Conservation (phyloP, 2,113 vertebrate genomes). For the Acrocephalus arundinaceus region DNA sequence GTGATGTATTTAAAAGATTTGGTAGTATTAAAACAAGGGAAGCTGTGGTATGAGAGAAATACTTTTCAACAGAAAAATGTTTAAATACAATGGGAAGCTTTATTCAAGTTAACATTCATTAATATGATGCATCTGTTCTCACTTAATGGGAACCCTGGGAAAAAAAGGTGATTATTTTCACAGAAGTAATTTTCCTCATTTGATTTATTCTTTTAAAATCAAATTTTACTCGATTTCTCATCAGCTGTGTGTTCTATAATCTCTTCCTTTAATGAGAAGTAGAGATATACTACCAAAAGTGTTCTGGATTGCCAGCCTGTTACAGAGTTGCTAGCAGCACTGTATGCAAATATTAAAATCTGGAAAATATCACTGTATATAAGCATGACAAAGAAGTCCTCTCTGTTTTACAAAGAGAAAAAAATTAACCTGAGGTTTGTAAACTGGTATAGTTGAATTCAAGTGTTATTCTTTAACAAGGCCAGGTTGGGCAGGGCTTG, state of each 20-base stretch:
- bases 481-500: not conserved
- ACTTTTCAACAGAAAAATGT: not conserved
- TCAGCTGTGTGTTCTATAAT: not conserved
- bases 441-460: not conserved
- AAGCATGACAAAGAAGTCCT: not conserved
- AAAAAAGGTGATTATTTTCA: not conserved
- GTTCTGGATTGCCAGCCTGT: not conserved
- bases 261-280: not conserved
- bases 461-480: not conserved
- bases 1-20: not conserved
- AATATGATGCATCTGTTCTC: not conserved
- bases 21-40: not conserved
- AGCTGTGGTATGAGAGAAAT: not conserved
- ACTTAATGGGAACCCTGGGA: not conserved
- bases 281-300: not conserved
- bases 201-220: not conserved
- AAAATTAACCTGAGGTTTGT: not conserved
- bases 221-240: not conserved
- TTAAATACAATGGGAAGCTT: not conserved
- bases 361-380: not conserved
- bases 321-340: not conserved
- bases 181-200: not conserved
- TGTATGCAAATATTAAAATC: not conserved
- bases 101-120: not conserved
- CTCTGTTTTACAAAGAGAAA: not conserved